Base-by-base conservation (phyloP, 2,113 vertebrate species). In the Romanogobio albipinnatus region DNA sequence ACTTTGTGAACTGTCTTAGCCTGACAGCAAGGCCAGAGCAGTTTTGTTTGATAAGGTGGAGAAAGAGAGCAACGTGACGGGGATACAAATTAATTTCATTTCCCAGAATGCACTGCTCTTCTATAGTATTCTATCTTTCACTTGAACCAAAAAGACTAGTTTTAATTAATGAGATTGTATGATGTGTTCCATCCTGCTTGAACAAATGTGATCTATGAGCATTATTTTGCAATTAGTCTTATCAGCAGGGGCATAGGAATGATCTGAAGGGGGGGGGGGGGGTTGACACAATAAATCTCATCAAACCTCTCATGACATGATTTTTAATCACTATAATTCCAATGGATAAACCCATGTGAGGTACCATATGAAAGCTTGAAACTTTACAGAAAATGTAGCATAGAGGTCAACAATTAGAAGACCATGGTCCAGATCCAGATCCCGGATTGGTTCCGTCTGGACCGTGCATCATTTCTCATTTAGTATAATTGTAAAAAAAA, bases 161-260 rank as follows among this genome's bases (percentile, higher is more conserved):
- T 53, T 76, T 76, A 76, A 76, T 76, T 76, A 76, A 76, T 76
- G 74, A 56, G 26, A 76, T 19, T 56, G 74, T 76, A 56, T 33
- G 24, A 76, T 76, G 74, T 62, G 45, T 64, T 64, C 14, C 77
- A 80, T 64, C 59, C 9, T 66, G 17, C 43, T 33, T 49, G 59
- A 22, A 81, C 59, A 81, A 66, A 66, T 47, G 59, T 81, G 59
- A 66, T 81, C 15, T 64, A 24, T 49, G 9, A 14, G 6, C 49
- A 26, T 53, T 76, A 51, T 76, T 49, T 58, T 61, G 76, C 53
- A 78, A 79, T 79, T 62, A 59, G 36, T 47, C n/a, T 79, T 79
- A 79, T 61, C 58, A 62, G 22, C 39, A 10, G 39, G 22, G 36
- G 56, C n/a, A 13, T 17, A 64, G n/a, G 2, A 64, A 11, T 8